Evolutionary conservation across 1,140 invertebrate species (phyloP).

Genomic region (Lasaia peninsularis): DNA sequence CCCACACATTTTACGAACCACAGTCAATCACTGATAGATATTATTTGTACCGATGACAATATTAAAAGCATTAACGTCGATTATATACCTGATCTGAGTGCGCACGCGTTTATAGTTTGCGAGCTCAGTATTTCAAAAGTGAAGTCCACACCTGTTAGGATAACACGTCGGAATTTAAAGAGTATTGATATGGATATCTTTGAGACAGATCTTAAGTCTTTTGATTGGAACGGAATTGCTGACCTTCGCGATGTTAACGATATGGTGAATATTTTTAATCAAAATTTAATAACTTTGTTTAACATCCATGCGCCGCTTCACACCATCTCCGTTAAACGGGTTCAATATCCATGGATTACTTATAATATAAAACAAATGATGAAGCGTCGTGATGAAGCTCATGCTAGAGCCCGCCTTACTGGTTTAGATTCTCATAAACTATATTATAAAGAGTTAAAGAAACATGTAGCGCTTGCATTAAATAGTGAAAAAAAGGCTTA

Average conservation of each 20-base stretch:
- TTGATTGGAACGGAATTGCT: background rate
- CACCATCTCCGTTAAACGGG: no score
- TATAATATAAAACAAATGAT: no score
- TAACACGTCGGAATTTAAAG: background rate
- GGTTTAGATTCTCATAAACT: no score
- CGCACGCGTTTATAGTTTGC: background rate
- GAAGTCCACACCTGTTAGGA: background rate
- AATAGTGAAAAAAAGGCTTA: no score
- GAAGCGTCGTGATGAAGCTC: no score
- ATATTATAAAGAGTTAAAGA: no score
- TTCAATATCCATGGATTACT: no score
- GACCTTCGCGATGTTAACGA: background rate
- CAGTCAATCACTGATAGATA: slow-evolving; percentile 16
- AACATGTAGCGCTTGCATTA: no score
- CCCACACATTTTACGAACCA: slow-evolving; percentile 20
- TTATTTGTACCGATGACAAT: slow-evolving; percentile 2
- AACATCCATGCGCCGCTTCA: no score
- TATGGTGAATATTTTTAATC: slow-evolving; percentile 4
- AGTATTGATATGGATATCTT: background rate
- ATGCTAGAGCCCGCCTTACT: no score
- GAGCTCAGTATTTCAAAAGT: background rate
- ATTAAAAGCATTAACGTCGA: background rate
- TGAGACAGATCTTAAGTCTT: background rate
- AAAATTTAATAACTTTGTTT: no score
- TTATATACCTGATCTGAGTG: slow-evolving; percentile 3